Conservation (phyloP, 2,113 vertebrate genomes). For the Oreochromis spilurus region DNA sequence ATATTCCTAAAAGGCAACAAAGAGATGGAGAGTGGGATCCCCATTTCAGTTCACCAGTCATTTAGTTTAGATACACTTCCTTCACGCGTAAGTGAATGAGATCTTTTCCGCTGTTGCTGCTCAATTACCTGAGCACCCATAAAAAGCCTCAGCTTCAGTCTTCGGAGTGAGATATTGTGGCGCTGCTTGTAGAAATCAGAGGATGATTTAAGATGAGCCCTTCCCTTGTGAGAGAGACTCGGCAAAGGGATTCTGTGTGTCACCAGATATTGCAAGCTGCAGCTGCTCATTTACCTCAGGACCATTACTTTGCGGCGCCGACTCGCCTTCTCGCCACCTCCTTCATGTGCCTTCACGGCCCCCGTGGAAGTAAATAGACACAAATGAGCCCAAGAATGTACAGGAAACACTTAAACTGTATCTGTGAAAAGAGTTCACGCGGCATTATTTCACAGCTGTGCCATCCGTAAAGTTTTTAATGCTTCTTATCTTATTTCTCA, state of each 20-base stretch:
- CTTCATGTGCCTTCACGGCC: constrained; percentile 13
- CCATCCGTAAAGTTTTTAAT: constrained; percentile 50
- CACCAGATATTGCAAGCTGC: constrained; percentile 40
- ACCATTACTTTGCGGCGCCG: constrained; percentile 39
- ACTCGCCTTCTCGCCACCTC: background rate
- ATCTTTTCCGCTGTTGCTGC: constrained; percentile 42
- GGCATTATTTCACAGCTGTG: constrained; percentile 10
- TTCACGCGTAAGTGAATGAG: constrained; percentile 39
- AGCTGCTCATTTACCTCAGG: constrained; percentile 46
- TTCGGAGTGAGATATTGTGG: constrained; percentile 40
- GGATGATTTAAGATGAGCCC: constrained; percentile 59
- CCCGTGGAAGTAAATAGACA: constrained; percentile 55
- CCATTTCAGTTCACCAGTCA: constrained; percentile 19
- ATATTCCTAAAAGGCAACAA: constrained; percentile 54
- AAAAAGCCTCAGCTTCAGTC: constrained; percentile 55
- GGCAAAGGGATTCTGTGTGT: constrained; percentile 36
- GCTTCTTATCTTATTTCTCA: constrained; percentile 33
- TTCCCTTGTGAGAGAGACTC: constrained; percentile 43
- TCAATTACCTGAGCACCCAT: constrained; percentile 65
- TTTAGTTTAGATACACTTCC: constrained; percentile 31
- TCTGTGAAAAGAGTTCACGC: background rate
- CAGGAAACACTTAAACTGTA: background rate
- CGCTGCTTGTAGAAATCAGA: constrained; percentile 33
- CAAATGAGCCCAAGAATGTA: constrained; percentile 31
- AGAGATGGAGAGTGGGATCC: background rate